A percentile compares a stretch with the other conserved stretches of the same genome.
Conservation (phyloP, 2,888 invertebrate species). For the Troglohyphantes excavatus region DNA sequence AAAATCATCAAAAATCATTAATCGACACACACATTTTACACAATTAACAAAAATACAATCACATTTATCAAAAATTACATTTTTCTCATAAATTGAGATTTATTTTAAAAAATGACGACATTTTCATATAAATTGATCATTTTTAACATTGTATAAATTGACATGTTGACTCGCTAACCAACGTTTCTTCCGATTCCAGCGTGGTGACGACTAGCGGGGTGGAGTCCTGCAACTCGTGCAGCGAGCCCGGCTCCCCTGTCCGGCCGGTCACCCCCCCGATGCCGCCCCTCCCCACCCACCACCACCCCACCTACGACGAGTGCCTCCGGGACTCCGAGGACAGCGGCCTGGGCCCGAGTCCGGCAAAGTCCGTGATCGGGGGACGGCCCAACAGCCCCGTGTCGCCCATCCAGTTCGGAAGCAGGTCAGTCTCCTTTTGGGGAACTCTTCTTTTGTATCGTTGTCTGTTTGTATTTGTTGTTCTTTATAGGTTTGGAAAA, state of each 20-base stretch:
- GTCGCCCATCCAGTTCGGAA: conserved; percentile 63
- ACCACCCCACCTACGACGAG: conserved; percentile 54
- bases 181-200: conserved; percentile 33
- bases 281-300: conserved; percentile 71
- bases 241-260: conserved; percentile 75
- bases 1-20: too few species aligned
- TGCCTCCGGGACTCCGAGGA: conserved; percentile 75
- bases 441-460: too few species aligned
- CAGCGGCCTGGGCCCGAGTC: conserved; percentile 74
- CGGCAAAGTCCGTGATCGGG: conserved; percentile 58
- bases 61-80: too few species aligned
- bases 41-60: too few species aligned
- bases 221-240: conserved; percentile 49
- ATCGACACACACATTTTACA: too few species aligned
- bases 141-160: too few species aligned
- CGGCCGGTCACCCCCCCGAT: conserved; percentile 74
- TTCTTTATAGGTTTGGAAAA: too few species aligned
- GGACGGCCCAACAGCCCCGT: conserved; percentile 45
- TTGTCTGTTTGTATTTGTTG: too few species aligned
- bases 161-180: too few species aligned
- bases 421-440: neutral
- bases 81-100: too few species aligned
- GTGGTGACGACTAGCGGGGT: conserved; percentile 71
- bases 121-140: too few species aligned
- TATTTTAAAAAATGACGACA: too few species aligned